Evolutionary conservation across 2,888 invertebrate species (phyloP).

Genomic region (Drosophila falleni): DNA sequence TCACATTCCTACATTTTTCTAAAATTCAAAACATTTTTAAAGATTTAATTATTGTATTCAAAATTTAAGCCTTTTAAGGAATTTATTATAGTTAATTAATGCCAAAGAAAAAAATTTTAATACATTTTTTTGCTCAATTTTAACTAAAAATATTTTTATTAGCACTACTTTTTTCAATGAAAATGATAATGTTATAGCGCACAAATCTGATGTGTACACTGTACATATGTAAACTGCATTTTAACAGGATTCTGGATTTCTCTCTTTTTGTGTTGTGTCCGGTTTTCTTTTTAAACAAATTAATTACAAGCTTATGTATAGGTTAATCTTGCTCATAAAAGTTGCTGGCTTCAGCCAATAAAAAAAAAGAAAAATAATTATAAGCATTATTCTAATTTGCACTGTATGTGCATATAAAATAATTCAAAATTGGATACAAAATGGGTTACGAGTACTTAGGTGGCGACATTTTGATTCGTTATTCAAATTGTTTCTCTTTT

Average conservation of each 20-base stretch:
- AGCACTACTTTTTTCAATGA: neutral
- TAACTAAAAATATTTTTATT: neutral
- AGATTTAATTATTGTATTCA: no score
- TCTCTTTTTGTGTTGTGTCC: neutral
- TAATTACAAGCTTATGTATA: conserved; percentile 57
- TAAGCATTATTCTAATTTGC: conserved; percentile 44
- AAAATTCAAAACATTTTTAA: no score
- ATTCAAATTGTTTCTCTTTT: conserved; percentile 19
- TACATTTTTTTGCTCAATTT: neutral
- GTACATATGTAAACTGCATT: neutral
- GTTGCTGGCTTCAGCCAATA: conserved; percentile 15
- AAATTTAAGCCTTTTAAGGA: no score
- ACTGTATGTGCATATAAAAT: conserved; percentile 44
- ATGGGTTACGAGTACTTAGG: conserved; percentile 63
- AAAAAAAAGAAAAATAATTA: conserved; percentile 17
- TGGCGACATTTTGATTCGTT: conserved; percentile 67
- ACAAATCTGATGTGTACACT: neutral
- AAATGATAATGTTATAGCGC: neutral
- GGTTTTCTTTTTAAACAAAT: neutral
- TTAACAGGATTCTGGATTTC: neutral
- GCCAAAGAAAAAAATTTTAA: neutral
- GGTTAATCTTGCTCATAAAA: conserved; percentile 30
- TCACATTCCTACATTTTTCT: no score
- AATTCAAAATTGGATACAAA: conserved; percentile 75
- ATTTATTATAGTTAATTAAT: neutral